Evolutionary conservation across 2,888 invertebrate species (phyloP).

Genomic region (Diarsia brunnea): DNA sequence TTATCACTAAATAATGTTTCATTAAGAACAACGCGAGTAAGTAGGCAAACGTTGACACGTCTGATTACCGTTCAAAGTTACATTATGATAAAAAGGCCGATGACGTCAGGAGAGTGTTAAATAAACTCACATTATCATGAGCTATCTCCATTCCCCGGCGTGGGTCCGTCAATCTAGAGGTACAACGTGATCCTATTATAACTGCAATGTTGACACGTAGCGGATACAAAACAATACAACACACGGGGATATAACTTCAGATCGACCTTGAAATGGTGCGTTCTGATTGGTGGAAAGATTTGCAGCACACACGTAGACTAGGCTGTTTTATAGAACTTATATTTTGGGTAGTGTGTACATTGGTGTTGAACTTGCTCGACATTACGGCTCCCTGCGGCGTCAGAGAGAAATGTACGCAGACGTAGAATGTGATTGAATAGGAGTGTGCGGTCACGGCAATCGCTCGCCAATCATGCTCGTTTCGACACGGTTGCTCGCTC

Average conservation of each 20-base stretch:
- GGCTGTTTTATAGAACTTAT: slow-evolving; percentile 45
- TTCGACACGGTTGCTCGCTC: slow-evolving; percentile 66
- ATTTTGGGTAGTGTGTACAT: slow-evolving; percentile 47
- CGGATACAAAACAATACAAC: slow-evolving; percentile 68
- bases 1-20: slow-evolving; percentile 39
- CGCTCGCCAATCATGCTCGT: slow-evolving; percentile 67
- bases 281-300: slow-evolving; percentile 65
- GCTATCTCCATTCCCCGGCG: slow-evolving; percentile 62
- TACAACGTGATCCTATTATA: slow-evolving; percentile 47
- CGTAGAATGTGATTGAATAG: slow-evolving; percentile 60
- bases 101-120: slow-evolving; percentile 54
- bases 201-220: slow-evolving; percentile 64
- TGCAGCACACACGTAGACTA: slow-evolving; percentile 35
- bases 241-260: slow-evolving; percentile 39
- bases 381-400: slow-evolving; percentile 40
- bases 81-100: slow-evolving; percentile 30
- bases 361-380: slow-evolving; percentile 35
- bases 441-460: slow-evolving; percentile 64
- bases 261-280: slow-evolving; percentile 67
- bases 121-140: slow-evolving; percentile 59
- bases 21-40: slow-evolving; percentile 56
- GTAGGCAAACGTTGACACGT: slow-evolving; percentile 55
- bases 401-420: slow-evolving; percentile 59
- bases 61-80: slow-evolving; percentile 46
- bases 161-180: slow-evolving; percentile 36